Base-by-base conservation (phyloP, 2,797 vertebrate species). In the Florisuga fusca region DNA sequence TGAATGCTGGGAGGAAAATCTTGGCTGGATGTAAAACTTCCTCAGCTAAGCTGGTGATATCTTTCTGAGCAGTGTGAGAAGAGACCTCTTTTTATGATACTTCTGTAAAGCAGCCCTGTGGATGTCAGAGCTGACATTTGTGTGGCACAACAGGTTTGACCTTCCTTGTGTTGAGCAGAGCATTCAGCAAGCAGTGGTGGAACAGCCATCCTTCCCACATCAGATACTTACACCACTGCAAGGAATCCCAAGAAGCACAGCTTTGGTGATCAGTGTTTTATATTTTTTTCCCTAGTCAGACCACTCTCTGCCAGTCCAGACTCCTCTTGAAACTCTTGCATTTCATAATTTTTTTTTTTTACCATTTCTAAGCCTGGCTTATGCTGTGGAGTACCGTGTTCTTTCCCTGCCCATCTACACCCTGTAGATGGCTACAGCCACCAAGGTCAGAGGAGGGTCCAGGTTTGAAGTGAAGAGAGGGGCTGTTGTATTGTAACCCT, bases 111-210 rank as follows among this genome's bases (percentile, higher is more conserved):
- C 82, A 92, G 25, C 62, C 45, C 53, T 6, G 7, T 66, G 66
- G 50, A 15, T 87, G 73, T 72, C 82, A 63, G 53, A 83, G 54
- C 61, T 83, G 78, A 16, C 74, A 61, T 20, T 87, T 1, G 3
- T 2, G 0, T 33, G n/a, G 34, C 58, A 23, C 38, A 29, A 6
- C 10, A 26, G 53, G 46, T 75, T 71, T 91, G 43, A 45, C 58
- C 77, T 66, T 48, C 34, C 22, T 59, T 57, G 45, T 1, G 0
- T 0, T 64, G 61, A 38, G 34, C 41, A 1, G 3, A 2, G 22
- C 9, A 0, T 69, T 77, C 0, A 0, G 29, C 38, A 43, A 63
- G 27, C 0, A 0, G 5, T 58, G 66, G 7, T 3, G 3, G 62
- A 73, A n/a, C 0, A 0, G 27, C 46, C 68, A 14, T 25, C 57